Conservation (phyloP, 2,797 vertebrate species). For the Xenops minutus region DNA sequence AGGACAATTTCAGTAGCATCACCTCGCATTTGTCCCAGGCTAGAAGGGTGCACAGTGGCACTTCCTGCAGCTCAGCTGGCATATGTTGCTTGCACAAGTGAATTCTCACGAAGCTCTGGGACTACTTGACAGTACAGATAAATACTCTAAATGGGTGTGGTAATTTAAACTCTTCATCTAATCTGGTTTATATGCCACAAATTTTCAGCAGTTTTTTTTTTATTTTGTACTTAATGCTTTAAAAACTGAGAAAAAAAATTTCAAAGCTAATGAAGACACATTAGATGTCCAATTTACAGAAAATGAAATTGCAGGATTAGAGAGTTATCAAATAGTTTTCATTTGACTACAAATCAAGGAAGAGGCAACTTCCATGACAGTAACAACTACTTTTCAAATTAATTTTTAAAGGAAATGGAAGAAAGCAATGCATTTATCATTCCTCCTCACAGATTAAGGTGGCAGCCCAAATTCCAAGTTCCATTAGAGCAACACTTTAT, state of each 20-base stretch:
- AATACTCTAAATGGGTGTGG: neutral
- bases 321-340: neutral
- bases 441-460: neutral
- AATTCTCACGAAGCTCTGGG: neutral
- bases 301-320: neutral
- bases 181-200: neutral
- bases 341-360: neutral
- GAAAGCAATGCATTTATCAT: neutral
- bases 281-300: neutral
- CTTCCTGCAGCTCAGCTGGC: neutral
- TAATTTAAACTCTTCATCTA: neutral
- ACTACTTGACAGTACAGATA: neutral
- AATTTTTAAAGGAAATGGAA: neutral
- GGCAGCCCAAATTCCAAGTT: neutral
- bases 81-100: neutral
- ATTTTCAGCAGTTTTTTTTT: neutral
- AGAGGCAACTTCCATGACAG: neutral
- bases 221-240: neutral
- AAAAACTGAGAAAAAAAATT: neutral
- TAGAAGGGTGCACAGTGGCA: neutral
- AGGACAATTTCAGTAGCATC: neutral
- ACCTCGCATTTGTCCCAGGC: neutral
- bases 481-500: neutral
- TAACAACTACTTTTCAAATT: neutral
- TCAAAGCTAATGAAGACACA: neutral